Base-by-base conservation (phyloP, 2,113 vertebrate species). In the Myrmecobius fasciatus region DNA sequence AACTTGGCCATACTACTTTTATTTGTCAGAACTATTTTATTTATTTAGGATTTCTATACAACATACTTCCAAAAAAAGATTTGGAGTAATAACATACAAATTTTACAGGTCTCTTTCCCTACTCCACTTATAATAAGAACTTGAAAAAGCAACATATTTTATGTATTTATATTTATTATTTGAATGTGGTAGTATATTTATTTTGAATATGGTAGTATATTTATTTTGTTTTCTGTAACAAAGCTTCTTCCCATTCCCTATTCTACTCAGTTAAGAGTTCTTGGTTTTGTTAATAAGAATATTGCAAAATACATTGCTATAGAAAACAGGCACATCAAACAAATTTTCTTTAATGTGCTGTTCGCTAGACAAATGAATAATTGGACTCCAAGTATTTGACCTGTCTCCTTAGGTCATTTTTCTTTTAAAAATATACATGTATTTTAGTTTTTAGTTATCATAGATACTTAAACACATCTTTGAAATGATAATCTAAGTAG, bases 11-110 rank as follows among this genome's bases (percentile, higher is more conserved):
- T 28, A 52, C 52, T 67, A 92, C 94, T 91, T 91, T 89, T 75
- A 93, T 93, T 93, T 47, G 90, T 92, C 7, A 53, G 25, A 88
- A 3, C 53, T 92, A 83, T 83, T 90, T 89, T 90, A 94, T 91
- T 94, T 96, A 93, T 90, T 94, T 95, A 36, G 11, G 7, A 52
- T 83, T 94, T 91, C 91, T 91, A 54, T 20, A 28, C 75, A 8
- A 91, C 53, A 3, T 93, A 94, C 53, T 94, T 95, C 60, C 94
- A 92, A 97, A 75, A 75, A 93, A 92, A 95, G 91, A 96, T 67
- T 53, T 95, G 83, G 22, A 56, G 31, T 31, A 95, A 20, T 91
- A 1, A 88, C 60, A 92, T 92, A 36, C 53, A 25, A 93, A 25
- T 89, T 56, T 43, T 95, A 89, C 89, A 51, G 93, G 6, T 90